These are phyloP conservation scores for Spatulosminthurus flaviceps DNA, from an alignment of 2,888 invertebrate species.

Conservation along the genomic window DNA sequence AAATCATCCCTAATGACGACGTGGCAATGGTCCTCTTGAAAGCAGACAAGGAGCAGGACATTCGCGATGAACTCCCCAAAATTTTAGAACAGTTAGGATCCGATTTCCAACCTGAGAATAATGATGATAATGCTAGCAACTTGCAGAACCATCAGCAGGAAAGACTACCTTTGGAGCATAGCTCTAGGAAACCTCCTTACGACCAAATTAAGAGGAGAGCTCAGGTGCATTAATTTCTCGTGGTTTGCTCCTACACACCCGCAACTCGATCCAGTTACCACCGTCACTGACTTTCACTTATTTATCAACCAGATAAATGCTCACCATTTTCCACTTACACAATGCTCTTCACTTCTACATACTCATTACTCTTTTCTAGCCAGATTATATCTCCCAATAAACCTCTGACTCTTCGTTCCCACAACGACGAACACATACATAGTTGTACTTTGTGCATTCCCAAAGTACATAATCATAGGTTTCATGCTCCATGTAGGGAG, in stretches of 20 bases:
- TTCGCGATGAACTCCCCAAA: slow-evolving; percentile 30
- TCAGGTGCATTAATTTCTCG: slow-evolving; percentile 40
- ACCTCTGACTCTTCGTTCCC: too few relatives aligned
- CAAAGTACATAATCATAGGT: too few relatives aligned
- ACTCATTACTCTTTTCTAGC: slow-evolving; percentile 15
- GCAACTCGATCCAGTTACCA: background rate
- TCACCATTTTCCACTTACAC: slow-evolving; percentile 1
- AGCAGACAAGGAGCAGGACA: slow-evolving; percentile 36
- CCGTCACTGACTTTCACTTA: slow-evolving; percentile 6
- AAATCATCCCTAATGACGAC: slow-evolving; percentile 45
- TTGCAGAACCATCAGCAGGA: slow-evolving; percentile 17
- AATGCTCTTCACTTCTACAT: too few relatives aligned
- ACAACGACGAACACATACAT: too few relatives aligned
- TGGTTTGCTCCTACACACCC: background rate
- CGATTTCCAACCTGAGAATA: background rate
- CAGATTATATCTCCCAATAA: background rate
- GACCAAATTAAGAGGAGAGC: slow-evolving; percentile 6
- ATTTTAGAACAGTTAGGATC: slow-evolving; percentile 41
- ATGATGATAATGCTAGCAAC: background rate
- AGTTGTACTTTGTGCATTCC: too few relatives aligned
- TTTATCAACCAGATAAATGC: background rate
- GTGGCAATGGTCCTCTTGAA: slow-evolving; percentile 41
- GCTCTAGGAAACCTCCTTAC: background rate
- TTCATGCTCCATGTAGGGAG: too few relatives aligned
- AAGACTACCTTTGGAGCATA: slow-evolving; percentile 7